These are phyloP conservation scores for Danio kyathit DNA, from an alignment of 2,797 vertebrate species.

Conservation along the genomic window DNA sequence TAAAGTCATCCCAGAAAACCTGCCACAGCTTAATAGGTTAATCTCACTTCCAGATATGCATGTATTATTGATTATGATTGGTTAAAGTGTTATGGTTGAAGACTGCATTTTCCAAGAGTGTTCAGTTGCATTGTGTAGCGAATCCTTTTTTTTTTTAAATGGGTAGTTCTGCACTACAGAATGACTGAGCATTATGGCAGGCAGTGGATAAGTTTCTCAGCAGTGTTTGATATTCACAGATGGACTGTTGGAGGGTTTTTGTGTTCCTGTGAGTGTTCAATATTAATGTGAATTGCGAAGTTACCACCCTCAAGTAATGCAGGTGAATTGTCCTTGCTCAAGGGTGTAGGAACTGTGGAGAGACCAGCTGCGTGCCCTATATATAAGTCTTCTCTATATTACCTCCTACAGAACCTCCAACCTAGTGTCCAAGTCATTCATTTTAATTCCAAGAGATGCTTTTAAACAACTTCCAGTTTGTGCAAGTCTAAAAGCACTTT, in stretches of 20 bases:
- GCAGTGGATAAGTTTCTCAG: conserved; percentile 63
- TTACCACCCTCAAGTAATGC: conserved; percentile 44
- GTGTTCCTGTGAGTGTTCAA: conserved; percentile 53
- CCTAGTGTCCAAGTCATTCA: background rate
- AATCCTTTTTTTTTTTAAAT: conserved; percentile 44
- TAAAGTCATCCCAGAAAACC: conserved; percentile 57
- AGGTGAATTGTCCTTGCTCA: conserved; percentile 59
- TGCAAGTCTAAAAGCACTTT: conserved; percentile 27
- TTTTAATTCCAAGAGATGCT: conserved; percentile 26
- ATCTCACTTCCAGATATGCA: conserved; percentile 51
- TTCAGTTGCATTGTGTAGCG: conserved; percentile 28
- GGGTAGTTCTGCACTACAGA: background rate
- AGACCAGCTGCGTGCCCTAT: conserved; percentile 39
- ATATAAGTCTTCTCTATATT: conserved; percentile 23
- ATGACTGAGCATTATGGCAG: conserved; percentile 56
- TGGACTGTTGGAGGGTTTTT: conserved; percentile 48
- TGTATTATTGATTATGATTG: conserved; percentile 60
- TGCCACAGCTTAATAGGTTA: background rate
- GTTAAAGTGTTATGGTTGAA: conserved; percentile 55
- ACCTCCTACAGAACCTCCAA: conserved; percentile 23
- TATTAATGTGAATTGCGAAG: conserved; percentile 55
- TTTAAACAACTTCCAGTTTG: conserved; percentile 9
- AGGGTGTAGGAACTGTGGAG: conserved; percentile 53
- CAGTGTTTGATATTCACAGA: conserved; percentile 66
- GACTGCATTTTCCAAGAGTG: conserved; percentile 53